These are phyloP conservation scores for Latheticus oryzae DNA, from an alignment of 2,888 invertebrate species.

Conservation along the genomic window DNA sequence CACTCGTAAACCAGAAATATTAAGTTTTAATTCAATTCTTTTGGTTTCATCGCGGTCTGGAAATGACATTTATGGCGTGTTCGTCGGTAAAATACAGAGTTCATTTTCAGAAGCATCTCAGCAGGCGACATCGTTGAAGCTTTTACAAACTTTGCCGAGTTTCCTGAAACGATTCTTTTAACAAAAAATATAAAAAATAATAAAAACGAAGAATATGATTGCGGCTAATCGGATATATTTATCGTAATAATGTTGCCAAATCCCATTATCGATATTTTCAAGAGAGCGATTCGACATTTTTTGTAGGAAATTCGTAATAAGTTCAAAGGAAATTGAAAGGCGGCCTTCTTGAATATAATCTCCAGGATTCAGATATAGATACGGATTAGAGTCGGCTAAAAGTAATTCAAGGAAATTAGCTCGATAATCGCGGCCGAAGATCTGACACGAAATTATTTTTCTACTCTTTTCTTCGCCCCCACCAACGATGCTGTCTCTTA, in stretches of 20 bases:
- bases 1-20: slow-evolving; percentile 36
- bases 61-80: slow-evolving; percentile 50
- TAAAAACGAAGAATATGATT: slow-evolving; percentile 15
- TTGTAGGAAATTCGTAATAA: slow-evolving; percentile 38
- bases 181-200: too few species aligned
- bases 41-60: slow-evolving; percentile 46
- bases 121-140: slow-evolving; percentile 40
- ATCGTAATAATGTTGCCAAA: slow-evolving; percentile 25
- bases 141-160: slow-evolving; percentile 20
- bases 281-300: slow-evolving; percentile 30
- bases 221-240: slow-evolving; percentile 23
- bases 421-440: slow-evolving; percentile 41
- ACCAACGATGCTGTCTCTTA: slow-evolving; percentile 10
- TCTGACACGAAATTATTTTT: slow-evolving; percentile 44
- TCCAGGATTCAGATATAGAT: slow-evolving; percentile 40
- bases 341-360: slow-evolving; percentile 38
- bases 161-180: slow-evolving; percentile 19
- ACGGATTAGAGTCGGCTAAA: slow-evolving; percentile 41
- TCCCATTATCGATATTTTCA: slow-evolving; percentile 36
- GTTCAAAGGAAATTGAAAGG: slow-evolving; percentile 42
- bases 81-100: slow-evolving; percentile 49
- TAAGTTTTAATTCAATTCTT: slow-evolving; percentile 47
- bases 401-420: slow-evolving; percentile 44
- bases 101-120: slow-evolving; percentile 47
- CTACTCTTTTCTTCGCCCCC: slow-evolving; percentile 15